These are phyloP conservation scores for Anarrhichthys ocellatus DNA, from an alignment of 2,113 vertebrate genomes.

Conservation along the genomic window DNA sequence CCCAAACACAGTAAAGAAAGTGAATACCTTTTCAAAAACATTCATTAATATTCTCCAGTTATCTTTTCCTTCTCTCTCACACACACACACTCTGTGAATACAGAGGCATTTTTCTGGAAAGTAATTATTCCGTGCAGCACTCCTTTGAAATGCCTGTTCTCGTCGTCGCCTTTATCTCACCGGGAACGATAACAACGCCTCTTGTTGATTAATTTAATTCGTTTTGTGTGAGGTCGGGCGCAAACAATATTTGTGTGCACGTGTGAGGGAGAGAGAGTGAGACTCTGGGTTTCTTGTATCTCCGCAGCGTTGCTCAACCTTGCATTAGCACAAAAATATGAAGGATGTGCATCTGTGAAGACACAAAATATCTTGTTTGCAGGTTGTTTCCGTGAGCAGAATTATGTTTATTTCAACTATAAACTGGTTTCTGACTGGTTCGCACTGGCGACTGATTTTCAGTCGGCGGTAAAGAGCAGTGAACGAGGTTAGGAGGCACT, in stretches of 20 bases:
- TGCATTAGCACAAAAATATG: not conserved
- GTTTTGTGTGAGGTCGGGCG: conserved; percentile 16
- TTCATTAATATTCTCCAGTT: conserved; percentile 53
- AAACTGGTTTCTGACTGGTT: conserved; percentile 6
- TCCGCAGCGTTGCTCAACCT: conserved; percentile 12
- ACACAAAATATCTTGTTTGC: not conserved
- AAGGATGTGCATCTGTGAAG: not conserved
- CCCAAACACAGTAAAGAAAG: not conserved
- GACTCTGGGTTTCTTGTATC: not conserved
- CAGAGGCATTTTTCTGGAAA: conserved; percentile 28
- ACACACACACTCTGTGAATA: conserved; percentile 9
- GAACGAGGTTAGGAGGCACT: conserved; percentile 63
- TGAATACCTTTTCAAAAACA: conserved; percentile 26
- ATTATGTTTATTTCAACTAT: not conserved
- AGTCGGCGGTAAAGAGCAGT: conserved; percentile 38
- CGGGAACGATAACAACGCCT: conserved; percentile 44
- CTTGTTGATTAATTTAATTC: conserved; percentile 62
- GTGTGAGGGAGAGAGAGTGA: conserved; percentile 8
- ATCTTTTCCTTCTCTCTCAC: conserved; percentile 1
- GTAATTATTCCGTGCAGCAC: conserved; percentile 41
- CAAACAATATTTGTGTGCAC: not conserved
- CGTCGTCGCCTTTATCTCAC: conserved; percentile 33
- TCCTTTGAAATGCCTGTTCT: conserved; percentile 47
- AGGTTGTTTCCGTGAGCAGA: not conserved
- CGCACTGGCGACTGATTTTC: conserved; percentile 14